Evolutionary conservation across 1,140 invertebrate species (phyloP), one percentile per base, ranked within the genome.

Genomic region (Phocides pigmalion): DNA sequence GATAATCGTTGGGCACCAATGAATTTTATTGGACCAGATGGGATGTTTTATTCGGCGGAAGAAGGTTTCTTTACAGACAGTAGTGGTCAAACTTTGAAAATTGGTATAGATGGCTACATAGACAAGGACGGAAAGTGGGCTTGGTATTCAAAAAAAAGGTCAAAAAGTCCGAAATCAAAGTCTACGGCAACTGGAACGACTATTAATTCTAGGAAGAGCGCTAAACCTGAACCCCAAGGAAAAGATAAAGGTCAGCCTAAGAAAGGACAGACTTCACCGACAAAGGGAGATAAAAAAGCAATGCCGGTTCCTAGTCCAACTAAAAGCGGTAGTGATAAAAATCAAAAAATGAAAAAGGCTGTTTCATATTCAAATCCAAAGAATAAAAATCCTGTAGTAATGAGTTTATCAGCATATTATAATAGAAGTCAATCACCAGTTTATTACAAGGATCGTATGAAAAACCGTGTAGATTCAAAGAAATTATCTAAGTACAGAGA

Each of bases 1-100:
- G 88, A 90, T 74, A 79, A 81, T 51, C 73, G 87, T 14, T 90
- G 88, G 88, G 76, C 87, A 11, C 88, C 88, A n/a, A 81, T 82
- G 76, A 89, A 82, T 32, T 90, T 90, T 61, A 78, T 54, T 35
- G 88, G 88, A n/a, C 88, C 85, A 11, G 88, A 89, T 69, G 88
- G 85, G 14, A 82, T 84, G 79, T 73, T 68, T 64, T 89, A 90
- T 74, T 82, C 82, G 0, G 74, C 88, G 12, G 85, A 89, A 62
- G 88, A 91, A 50, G 85, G 88, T 12, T 62, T 62, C 12, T 86
- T 91, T 62, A 82, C 80, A 14, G 87, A 89, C 59, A 81, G 46
- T 46, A 42, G 37, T 20, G 85, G 84, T 9, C 66, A 72, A 54
- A 5, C 35, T 39, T 64, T 84, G 20, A 88, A 83, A 69, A 79